Evolutionary conservation across 2,797 vertebrate genomes (phyloP), one percentile per base, ranked within the genome.

Genomic region (Gadopsis bispinosus): DNA sequence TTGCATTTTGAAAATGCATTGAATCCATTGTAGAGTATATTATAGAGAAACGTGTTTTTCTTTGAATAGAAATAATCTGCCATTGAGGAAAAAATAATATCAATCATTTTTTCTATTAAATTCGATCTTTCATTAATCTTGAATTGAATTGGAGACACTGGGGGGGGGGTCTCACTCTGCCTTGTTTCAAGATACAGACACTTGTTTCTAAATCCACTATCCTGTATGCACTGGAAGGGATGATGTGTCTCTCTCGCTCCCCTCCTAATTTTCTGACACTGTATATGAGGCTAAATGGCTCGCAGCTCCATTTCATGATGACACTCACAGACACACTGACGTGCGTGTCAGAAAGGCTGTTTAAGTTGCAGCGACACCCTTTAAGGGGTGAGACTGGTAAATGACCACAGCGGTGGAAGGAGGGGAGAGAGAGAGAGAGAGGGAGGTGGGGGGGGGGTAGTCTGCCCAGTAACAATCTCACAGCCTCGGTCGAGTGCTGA

Each of bases 401-500:
- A 83, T 89, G 87, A 80, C 83, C 80, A 74, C 48, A 61, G 65
- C 56, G 73, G 61, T 31, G 43, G 22, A 48, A 37, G 56, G n/a
- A 62, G 62, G 72, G 74, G 67, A 56, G 69, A 77, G 80, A 65
- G 69, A n/a, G 67, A 69, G 33, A 63, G 53, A 29, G 58, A 62
- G 68, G 10, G 22, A 68, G 73, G 53, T 76, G 76, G 63, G 77
- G 80, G 63, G 77, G 80, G 73, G 81, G 77, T 94, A 96, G 93
- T 98, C 97, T 97, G 97, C 97, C 97, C 97, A 95, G 97, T 97
- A 98, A 98, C 97, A 97, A 95, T 96, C 94, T 93, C 93, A 92
- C 93, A 94, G 95, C 95, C 95, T 95, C 92, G 90, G 92, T 94
- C 79, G 88, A 84, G 92, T 87, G 92, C 92, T 91, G 95, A 92